Percentiles rank a stretch among this genome's conserved stretches.
phyloP scores from a whole-genome alignment of 2,113 vertebrate species.

The Salvelinus sp. region DNA sequence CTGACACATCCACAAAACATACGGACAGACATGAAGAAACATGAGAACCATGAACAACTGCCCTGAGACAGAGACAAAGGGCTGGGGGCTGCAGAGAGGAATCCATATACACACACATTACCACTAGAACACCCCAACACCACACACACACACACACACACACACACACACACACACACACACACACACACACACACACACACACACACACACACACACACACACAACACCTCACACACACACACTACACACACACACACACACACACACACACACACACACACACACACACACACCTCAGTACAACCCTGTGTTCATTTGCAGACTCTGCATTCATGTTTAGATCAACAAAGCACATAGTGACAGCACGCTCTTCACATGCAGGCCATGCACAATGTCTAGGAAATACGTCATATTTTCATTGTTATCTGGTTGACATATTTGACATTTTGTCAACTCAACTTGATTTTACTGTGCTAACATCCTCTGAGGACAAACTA shows the following conservation, averaged over 20 bases:
- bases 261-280: too few species aligned
- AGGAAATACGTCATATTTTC: too few species aligned
- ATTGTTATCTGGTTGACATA: too few species aligned
- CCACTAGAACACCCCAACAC: background rate
- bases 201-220: too few species aligned
- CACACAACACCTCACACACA: too few species aligned
- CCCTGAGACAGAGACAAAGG: background rate
- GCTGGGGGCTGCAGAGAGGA: slow-evolving; percentile 25
- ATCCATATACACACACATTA: slow-evolving; percentile 5
- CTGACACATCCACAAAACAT: slow-evolving; percentile 78
- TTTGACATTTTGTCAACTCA: too few species aligned
- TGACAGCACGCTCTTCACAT: background rate
- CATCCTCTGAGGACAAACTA: too few species aligned
- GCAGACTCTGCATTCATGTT: slow-evolving; percentile 3
- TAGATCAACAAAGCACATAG: background rate
- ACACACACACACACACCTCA: too few species aligned
- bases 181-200: too few species aligned
- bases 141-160: background rate
- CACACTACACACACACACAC: too few species aligned
- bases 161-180: background rate
- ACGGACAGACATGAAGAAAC: slow-evolving; percentile 50
- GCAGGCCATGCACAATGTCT: slow-evolving; percentile 21
- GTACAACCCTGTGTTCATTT: slow-evolving; percentile 22
- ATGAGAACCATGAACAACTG: slow-evolving; percentile 42
- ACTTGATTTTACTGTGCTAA: too few species aligned